Percentiles rank a stretch among this genome's conserved stretches.
Evolutionary conservation across 2,888 invertebrate genomes (phyloP).

Genomic region (Gnatocerus cornutus): DNA sequence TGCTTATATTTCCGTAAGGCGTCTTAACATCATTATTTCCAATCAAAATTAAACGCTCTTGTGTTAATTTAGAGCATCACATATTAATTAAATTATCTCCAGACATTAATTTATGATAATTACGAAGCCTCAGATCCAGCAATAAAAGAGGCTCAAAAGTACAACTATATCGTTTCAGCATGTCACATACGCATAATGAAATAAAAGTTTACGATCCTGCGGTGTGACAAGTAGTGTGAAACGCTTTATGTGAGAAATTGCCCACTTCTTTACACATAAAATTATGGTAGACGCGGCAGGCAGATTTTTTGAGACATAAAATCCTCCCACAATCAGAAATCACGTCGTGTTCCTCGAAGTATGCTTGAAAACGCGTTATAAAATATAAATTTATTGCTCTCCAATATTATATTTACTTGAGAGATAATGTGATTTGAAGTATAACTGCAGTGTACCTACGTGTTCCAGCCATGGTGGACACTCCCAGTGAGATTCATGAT

Average conservation of each 20-base stretch:
- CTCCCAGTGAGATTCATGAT: conserved; percentile 41
- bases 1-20: neutral
- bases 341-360: conserved; percentile 51
- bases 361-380: conserved; percentile 50
- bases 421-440: conserved; percentile 41
- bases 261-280: conserved; percentile 34
- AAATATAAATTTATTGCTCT: conserved; percentile 53
- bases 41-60: neutral
- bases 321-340: conserved; percentile 53
- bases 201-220: conserved; percentile 14
- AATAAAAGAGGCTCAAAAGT: conserved; percentile 19
- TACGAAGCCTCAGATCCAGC: neutral
- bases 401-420: conserved; percentile 49
- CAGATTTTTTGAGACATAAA: conserved; percentile 50
- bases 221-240: conserved; percentile 16
- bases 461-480: conserved; percentile 31
- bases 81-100: conserved; percentile 15
- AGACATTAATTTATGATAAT: conserved; percentile 23
- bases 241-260: conserved; percentile 20
- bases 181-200: conserved; percentile 20
- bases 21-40: neutral
- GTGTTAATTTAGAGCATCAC: neutral
- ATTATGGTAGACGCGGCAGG: conserved; percentile 42
- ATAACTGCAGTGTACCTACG: conserved; percentile 40
- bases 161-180: conserved; percentile 22